Base-by-base conservation (phyloP, 2,797 vertebrate genomes). In the Sebastes vulpes region DNA sequence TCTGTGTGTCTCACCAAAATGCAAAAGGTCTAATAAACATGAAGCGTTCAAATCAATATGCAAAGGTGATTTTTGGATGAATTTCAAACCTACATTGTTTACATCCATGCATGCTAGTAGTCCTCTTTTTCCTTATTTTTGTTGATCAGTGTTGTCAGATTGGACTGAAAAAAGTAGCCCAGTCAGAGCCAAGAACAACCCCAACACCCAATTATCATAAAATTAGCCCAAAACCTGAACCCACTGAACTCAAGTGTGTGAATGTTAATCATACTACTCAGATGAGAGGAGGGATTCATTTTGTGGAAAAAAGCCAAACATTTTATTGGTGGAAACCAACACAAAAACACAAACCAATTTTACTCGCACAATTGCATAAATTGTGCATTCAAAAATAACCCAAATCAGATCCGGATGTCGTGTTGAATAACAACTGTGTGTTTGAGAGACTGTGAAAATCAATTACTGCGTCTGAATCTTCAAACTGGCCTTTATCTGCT, bases 371-470 rank as follows among this genome's bases (percentile, higher is more conserved):
- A 16, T 26, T 5, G 9, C 16, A 26, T 38, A 21, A 9, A 29
- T 31, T 65, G 46, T 65, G 4, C n/a, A 31, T 14, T 50, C 8
- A 21, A 59, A n/a, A 59, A 65, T 23, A 21, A 7, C 10, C 48
- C 38, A 26, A 23, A 23, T 48, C 14, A 31, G 9, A 35, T 68
- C 29, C 2, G 23, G 48, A 18, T 29, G n/a, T 72, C n/a, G 32
- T 29, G 31, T 14, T 46, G 31, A 60, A 60, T 32, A 59, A 28
- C 18, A n/a, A 20, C 21, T 58, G 26, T n/a, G 28, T 9, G 21
- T 31, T 65, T 42, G 25, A 42, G 10, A 26, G 31, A 12, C 35
- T 71, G 2, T 46, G 31, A 75, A 81, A 65, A 28, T 76, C 46
- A 26, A 26, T 75, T 42, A 26, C 6, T 4, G 8, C 12, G 21